A percentile compares a stretch with the other conserved stretches of the same genome.
Conservation (phyloP, 2,113 vertebrate species). For the Patagioenas fasciata region DNA sequence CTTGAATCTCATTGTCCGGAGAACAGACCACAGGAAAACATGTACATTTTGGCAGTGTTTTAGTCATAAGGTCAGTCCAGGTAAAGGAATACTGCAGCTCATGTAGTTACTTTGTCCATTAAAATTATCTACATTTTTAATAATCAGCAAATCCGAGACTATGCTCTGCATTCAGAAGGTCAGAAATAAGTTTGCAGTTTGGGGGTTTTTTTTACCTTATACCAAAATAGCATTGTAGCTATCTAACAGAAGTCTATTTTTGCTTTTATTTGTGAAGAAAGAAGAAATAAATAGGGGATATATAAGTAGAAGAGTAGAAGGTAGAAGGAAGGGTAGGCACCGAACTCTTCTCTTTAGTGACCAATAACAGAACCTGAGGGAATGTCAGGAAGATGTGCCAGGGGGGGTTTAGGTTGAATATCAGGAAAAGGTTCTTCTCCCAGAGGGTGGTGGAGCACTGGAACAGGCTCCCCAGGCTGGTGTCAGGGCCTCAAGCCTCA, state of each 20-base stretch:
- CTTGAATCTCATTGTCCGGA: slow-evolving; percentile 16
- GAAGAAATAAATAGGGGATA: not conserved
- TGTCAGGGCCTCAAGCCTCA: no score
- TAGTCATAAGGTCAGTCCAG: slow-evolving; percentile 6
- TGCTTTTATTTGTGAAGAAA: not conserved
- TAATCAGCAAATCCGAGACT: not conserved
- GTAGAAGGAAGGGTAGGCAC: no score
- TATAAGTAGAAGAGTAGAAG: not conserved
- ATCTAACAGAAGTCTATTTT: not conserved
- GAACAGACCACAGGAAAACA: slow-evolving; percentile 16
- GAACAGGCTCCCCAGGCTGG: no score
- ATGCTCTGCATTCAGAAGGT: not conserved
- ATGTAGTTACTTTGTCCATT: not conserved
- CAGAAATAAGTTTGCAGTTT: not conserved
- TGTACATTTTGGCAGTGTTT: slow-evolving; percentile 10
- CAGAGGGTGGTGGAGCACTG: no score
- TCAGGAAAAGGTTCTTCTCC: no score
- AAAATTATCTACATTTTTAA: not conserved
- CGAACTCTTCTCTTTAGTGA: no score
- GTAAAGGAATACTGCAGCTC: not conserved
- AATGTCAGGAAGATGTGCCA: no score
- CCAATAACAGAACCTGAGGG: no score
- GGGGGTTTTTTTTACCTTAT: not conserved
- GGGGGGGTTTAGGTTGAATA: no score
- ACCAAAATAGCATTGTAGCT: not conserved